Evolutionary conservation across 37 sponge, comb jelly and placozoan genomes (phyloP).

Genomic region (Chondrilla cf. caribensis): DNA sequence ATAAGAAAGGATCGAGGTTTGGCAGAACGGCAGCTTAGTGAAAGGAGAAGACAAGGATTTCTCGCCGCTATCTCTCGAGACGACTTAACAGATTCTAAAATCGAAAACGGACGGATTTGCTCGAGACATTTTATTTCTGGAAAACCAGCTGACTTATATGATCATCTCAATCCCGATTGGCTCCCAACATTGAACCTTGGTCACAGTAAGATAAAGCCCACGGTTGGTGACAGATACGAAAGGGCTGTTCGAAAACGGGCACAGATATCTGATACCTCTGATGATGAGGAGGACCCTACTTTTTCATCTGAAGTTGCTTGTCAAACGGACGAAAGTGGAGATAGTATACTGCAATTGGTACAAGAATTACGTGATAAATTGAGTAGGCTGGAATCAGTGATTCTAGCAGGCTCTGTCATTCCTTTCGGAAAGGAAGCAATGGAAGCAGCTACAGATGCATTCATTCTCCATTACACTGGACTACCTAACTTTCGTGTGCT

Average conservation of each 20-base stretch:
- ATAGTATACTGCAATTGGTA: not conserved
- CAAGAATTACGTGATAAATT: not conserved
- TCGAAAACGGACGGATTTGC: conserved; percentile 31
- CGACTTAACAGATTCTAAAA: conserved; percentile 7
- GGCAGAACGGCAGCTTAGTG: conserved; percentile 18
- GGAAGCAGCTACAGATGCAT: not conserved
- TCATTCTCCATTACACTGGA: conserved; percentile 19
- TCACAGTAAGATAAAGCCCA: conserved; percentile 3
- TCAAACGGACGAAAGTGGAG: conserved; percentile 8
- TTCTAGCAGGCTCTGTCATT: not conserved
- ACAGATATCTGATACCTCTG: not conserved
- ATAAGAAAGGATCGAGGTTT: not conserved
- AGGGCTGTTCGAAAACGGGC: not conserved
- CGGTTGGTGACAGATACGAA: conserved; percentile 4
- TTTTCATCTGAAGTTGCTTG: not conserved
- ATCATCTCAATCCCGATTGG: conserved; percentile 28
- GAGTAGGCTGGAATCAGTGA: not conserved
- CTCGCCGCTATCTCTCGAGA: conserved; percentile 34
- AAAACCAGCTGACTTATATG: conserved; percentile 30
- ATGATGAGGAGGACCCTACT: not conserved
- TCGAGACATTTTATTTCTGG: conserved; percentile 39
- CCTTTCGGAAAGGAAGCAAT: not conserved
- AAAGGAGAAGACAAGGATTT: conserved; percentile 21
- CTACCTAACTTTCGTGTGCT: conserved; percentile 5
- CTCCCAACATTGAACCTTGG: conserved; percentile 33